Evolutionary conservation across 2,888 invertebrate genomes (phyloP), one percentile per base, ranked within the genome.

Genomic region (Philopedon plagiatum): DNA sequence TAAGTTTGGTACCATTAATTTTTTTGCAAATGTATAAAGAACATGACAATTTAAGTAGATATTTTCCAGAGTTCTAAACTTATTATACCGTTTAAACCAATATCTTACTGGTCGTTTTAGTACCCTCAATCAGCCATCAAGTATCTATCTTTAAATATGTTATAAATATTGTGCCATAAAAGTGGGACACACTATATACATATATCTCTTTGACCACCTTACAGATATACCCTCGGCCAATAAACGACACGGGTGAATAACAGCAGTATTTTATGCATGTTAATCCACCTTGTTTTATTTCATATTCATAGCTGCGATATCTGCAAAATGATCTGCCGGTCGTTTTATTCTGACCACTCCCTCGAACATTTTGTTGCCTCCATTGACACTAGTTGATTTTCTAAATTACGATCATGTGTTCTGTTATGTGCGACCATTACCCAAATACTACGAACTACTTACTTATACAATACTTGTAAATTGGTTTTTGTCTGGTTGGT

Each of bases 361-460:
- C 63, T 62, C 65, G 65, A 26, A 57, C 61, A 56, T 66, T 71
- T 71, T 70, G 70, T 70, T 71, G 67, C 62, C 72, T 67, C 67
- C 67, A 72, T 72, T 72, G 72, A 72, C 72, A 72, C 72, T 51
- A 67, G 66, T 72, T 61, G 67, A 72, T 72, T 72, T 72, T 72
- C 62, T 72, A 72, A 72, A 72, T 72, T 72, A 72, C 72, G 72
- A 67, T 72, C 72, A 58, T 72, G 72, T 72, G 60, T 61, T 49
- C 71, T 71, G 71, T 71, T 71, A 72, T 67, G 67, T 63, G 72
- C 66, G 67, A 72, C 72, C 72, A 72, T 72, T 72, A 72, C 67
- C 72, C 72, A 67, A 72, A 72, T 72, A 72, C 72, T 72, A 72
- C 72, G 72, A 72, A 72, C 72, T 72, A 72, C 72, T 72, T 72